Evolutionary conservation across 2,797 vertebrate genomes (phyloP), one percentile per base, ranked within the genome.

Genomic region (Malacoraja senta): DNA sequence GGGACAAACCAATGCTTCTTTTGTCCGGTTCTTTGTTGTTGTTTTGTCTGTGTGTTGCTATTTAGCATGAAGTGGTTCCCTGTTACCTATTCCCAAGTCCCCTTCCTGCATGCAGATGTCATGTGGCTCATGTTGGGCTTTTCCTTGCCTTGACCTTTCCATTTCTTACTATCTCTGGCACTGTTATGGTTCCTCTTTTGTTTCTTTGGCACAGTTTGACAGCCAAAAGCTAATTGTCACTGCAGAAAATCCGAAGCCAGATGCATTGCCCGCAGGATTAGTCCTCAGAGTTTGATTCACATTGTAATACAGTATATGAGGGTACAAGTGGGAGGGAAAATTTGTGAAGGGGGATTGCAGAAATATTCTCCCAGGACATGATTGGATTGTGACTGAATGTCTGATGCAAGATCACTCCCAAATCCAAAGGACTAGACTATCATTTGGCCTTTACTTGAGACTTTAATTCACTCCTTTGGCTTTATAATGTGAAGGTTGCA

Each of bases 101-200:
- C 96, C 95, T 95, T 88, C 84, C 84, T 68, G 84, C 84, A 88
- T 88, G 84, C n/a, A 68, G 61, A 65, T 88, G 84, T 88, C 63
- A 88, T 88, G 63, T 88, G 35, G 68, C 90, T 91, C 90, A 74
- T 74, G 68, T 91, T 74, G 90, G 65, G 90, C 90, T 91, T 91
- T 24, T 53, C 90, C 90, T 74, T 91, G 71, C 90, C 71, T 91
- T 74, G 90, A 91, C 35, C 38, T 91, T 74, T 91, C 38, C 68
- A 91, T 74, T 68, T 91, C 90, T 91, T 91, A 72, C 90, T 91
- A 38, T 96, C 96, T 97, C 97, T 97, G 97, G 95, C 97, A 97
- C 97, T 95, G 95, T 98, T 97, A 96, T 95, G 95, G 96, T 96
- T 97, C 97, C 97, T 97, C 98, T 97, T 98, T 97, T 98, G 97